phyloP scores from a whole-genome alignment of 2,797 vertebrate species.

The Telmatherina bonti region DNA sequence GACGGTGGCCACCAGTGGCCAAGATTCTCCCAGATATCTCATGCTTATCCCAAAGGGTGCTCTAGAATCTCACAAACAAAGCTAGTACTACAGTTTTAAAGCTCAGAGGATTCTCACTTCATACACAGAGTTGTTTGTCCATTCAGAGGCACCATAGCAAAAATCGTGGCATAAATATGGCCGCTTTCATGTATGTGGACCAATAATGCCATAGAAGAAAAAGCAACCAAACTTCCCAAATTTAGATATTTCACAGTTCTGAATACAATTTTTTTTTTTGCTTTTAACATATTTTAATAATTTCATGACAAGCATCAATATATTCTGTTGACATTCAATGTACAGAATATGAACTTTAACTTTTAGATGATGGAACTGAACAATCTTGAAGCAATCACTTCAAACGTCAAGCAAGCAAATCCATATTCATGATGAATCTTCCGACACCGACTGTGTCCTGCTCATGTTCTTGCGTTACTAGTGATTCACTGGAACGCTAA shows the following conservation, averaged over 20 bases:
- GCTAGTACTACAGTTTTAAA: too few relatives aligned
- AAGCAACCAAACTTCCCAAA: constrained; percentile 48
- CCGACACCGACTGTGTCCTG: constrained; percentile 35
- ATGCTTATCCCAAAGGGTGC: too few relatives aligned
- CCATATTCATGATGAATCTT: constrained; percentile 63
- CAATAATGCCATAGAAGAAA: constrained; percentile 44
- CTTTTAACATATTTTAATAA: background rate
- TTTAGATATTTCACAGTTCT: constrained; percentile 28
- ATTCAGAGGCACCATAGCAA: too few relatives aligned
- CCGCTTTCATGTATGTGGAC: constrained; percentile 2
- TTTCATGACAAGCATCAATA: background rate
- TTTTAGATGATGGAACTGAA: background rate
- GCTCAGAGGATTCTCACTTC: too few relatives aligned
- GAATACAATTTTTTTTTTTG: background rate
- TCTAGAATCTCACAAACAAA: too few relatives aligned
- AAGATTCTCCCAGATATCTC: too few relatives aligned
- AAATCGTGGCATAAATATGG: too few relatives aligned
- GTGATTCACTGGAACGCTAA: constrained; percentile 74
- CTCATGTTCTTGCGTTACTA: constrained; percentile 67
- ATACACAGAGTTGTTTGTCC: too few relatives aligned
- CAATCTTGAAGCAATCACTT: background rate
- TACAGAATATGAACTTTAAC: constrained; percentile 5
- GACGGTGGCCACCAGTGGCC: too few relatives aligned
- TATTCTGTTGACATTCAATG: constrained; percentile 1
- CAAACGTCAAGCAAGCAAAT: constrained; percentile 20